A percentile compares a stretch with the other conserved stretches of the same genome.
Evolutionary conservation across 2,113 vertebrate species (phyloP).

Genomic region (Tragelaphus buxtoni): DNA sequence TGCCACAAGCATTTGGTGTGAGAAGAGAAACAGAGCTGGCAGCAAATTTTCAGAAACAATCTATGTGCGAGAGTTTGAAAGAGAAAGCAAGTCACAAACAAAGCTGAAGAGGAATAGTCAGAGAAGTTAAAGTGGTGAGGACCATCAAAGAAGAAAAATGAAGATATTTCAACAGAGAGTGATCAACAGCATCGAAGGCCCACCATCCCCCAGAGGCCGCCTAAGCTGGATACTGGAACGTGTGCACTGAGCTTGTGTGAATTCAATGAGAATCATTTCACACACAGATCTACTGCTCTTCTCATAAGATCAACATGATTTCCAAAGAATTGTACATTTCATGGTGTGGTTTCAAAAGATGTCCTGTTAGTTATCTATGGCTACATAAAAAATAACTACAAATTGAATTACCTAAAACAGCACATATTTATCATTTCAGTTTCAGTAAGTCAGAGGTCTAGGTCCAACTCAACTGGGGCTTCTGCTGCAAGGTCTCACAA

Average conservation of each 20-base stretch:
- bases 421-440: not conserved
- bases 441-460: not conserved
- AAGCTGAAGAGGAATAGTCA: not conserved
- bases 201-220: not conserved
- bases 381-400: not conserved
- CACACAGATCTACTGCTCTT: not conserved
- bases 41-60: not conserved
- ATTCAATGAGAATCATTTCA: not conserved
- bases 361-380: not conserved
- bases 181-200: not conserved
- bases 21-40: not conserved
- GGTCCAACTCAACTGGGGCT: no score
- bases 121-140: not conserved
- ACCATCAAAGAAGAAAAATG: not conserved
- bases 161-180: not conserved
- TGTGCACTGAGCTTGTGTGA: not conserved
- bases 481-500: not conserved
- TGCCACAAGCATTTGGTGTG: fast-evolving
- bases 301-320: not conserved
- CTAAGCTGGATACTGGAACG: not conserved
- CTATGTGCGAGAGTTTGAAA: not conserved
- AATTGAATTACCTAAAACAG: not conserved
- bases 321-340: not conserved
- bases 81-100: not conserved
- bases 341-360: not conserved